These are phyloP conservation scores for Antheraea pernyi DNA, from an alignment of 1,140 invertebrate species.

Conservation along the genomic window DNA sequence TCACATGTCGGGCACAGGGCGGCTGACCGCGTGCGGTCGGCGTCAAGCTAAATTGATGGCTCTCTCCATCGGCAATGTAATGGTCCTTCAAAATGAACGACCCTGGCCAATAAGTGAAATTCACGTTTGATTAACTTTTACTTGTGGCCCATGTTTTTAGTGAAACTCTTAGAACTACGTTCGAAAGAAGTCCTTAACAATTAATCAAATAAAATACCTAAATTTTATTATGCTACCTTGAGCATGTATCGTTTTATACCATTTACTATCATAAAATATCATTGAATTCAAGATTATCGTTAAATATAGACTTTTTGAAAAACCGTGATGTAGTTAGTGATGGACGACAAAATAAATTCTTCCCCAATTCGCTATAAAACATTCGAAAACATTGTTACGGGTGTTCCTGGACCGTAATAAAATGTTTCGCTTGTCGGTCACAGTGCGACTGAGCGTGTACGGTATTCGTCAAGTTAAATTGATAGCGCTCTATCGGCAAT, in stretches of 20 bases:
- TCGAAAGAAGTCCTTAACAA: background rate
- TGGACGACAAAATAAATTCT: background rate
- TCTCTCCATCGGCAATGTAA: conserved; percentile 71
- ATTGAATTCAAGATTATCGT: no score
- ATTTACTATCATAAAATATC: no score
- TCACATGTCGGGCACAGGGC: conserved; percentile 65
- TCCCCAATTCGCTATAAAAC: background rate
- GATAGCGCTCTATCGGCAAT: background rate
- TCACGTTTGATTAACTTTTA: conserved; percentile 70
- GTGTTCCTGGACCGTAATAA: background rate
- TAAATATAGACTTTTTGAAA: no score
- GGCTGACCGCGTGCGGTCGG: conserved; percentile 59
- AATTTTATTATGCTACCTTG: no score
- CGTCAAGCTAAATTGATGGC: conserved; percentile 71
- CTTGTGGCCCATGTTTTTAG: conserved; percentile 42
- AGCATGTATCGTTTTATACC: no score
- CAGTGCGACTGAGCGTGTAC: background rate
- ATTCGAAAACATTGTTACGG: background rate
- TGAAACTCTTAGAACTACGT: conserved; percentile 27
- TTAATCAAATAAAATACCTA: background rate
- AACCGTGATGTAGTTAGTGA: background rate
- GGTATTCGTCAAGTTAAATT: conserved; percentile 4
- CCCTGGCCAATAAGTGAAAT: conserved; percentile 63
- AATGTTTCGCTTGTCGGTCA: conserved; percentile 1
- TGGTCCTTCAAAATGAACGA: conserved; percentile 71